Conservation (phyloP, 2,797 vertebrate species). For the Limnodromus scolopaceus region DNA sequence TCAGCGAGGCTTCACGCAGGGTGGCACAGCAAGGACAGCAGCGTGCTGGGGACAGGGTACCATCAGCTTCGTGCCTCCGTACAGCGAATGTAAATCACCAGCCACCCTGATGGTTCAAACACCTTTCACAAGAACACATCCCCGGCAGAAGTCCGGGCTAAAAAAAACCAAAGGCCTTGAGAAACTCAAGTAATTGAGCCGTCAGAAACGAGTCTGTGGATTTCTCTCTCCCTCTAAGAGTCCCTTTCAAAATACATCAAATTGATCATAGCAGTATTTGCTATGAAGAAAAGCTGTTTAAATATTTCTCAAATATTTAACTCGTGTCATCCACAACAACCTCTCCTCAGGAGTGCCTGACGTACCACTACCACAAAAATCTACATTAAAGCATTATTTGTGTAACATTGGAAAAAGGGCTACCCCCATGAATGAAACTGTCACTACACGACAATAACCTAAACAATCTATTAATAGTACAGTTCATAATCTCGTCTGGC, state of each 20-base stretch:
- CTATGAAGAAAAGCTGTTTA: not conserved
- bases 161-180: not conserved
- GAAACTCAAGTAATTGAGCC: not conserved
- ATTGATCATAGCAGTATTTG: fast-evolving
- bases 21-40: not conserved
- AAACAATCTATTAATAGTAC: not conserved
- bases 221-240: not conserved
- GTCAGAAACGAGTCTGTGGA: not conserved
- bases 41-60: fast-evolving
- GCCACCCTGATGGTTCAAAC: not conserved
- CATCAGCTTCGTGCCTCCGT: not conserved
- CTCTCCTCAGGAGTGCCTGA: not conserved
- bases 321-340: not conserved
- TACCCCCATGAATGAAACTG: not conserved
- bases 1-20: not conserved
- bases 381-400: not conserved
- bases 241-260: not conserved
- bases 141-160: not conserved
- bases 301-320: not conserved
- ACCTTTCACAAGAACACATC: not conserved
- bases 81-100: not conserved
- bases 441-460: not conserved
- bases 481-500: not conserved
- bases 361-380: fast-evolving
- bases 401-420: not conserved